Evolutionary conservation across 2,113 vertebrate species (phyloP).

Genomic region (Caretta caretta): DNA sequence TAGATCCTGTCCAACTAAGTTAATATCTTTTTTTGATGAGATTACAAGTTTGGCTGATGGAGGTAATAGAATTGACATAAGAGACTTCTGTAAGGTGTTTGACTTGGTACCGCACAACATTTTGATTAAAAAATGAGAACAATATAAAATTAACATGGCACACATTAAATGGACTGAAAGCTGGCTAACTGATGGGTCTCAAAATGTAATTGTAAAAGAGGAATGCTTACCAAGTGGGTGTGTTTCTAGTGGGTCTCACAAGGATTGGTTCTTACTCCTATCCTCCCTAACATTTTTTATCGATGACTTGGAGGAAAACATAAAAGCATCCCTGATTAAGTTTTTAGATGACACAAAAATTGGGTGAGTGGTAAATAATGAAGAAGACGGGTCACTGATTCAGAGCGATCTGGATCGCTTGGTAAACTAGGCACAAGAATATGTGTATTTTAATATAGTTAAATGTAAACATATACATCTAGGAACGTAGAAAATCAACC

Average conservation of each 20-base stretch:
- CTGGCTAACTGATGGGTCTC: background rate
- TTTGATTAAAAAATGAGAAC: background rate
- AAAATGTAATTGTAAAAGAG: background rate
- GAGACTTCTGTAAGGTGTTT: background rate
- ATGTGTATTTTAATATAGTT: no score
- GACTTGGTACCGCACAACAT: background rate
- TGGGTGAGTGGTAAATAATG: background rate
- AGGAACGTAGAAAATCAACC: background rate
- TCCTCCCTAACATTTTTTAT: background rate
- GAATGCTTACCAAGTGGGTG: background rate
- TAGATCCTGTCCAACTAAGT: background rate
- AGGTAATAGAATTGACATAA: background rate
- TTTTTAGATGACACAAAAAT: background rate
- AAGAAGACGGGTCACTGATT: background rate
- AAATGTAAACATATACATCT: no score
- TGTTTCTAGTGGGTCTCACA: background rate
- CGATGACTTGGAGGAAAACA: background rate
- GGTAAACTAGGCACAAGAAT: background rate
- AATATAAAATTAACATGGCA: background rate
- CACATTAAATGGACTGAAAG: background rate
- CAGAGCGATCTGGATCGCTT: background rate
- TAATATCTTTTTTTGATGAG: background rate
- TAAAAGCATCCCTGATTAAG: background rate
- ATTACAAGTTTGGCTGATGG: background rate
- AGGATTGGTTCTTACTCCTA: background rate